Conservation (phyloP, 2,113 vertebrate species). For the Fregetta grallaria region DNA sequence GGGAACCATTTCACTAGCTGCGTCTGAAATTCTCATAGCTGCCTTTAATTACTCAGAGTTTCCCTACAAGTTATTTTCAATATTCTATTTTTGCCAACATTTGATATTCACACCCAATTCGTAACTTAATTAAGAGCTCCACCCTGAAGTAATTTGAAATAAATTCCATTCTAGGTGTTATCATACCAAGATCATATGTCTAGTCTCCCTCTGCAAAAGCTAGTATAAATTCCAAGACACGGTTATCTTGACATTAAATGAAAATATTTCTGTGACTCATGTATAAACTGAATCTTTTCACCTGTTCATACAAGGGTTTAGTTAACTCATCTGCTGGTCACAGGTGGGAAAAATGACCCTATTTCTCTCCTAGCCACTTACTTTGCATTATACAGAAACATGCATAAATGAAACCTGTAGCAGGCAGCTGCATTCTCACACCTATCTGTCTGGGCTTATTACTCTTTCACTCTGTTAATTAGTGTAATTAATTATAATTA, state of each 20-base stretch:
- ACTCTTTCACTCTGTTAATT: not conserved
- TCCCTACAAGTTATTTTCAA: slow-evolving; percentile 15
- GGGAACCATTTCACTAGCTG: not conserved
- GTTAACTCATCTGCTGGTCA: not conserved
- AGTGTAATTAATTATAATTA: not conserved
- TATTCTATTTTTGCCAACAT: not conserved
- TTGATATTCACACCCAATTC: not conserved
- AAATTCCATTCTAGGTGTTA: not conserved
- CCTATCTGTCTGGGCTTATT: not conserved
- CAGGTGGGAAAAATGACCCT: not conserved
- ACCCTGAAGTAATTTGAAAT: not conserved
- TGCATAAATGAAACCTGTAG: not conserved
- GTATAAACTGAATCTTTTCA: not conserved
- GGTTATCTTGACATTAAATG: not conserved
- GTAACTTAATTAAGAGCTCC: not conserved
- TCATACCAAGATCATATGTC: not conserved
- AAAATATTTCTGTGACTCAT: not conserved
- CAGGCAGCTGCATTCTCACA: not conserved
- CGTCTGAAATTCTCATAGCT: not conserved
- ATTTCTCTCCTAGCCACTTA: not conserved
- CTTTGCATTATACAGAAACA: not conserved
- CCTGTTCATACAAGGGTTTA: not conserved
- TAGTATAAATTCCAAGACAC: not conserved
- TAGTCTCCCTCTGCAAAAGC: not conserved
- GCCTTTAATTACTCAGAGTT: not conserved